Evolutionary conservation across 1,140 invertebrate species (phyloP), one percentile per base, ranked within the genome.

Genomic region (Zophobas morio): DNA sequence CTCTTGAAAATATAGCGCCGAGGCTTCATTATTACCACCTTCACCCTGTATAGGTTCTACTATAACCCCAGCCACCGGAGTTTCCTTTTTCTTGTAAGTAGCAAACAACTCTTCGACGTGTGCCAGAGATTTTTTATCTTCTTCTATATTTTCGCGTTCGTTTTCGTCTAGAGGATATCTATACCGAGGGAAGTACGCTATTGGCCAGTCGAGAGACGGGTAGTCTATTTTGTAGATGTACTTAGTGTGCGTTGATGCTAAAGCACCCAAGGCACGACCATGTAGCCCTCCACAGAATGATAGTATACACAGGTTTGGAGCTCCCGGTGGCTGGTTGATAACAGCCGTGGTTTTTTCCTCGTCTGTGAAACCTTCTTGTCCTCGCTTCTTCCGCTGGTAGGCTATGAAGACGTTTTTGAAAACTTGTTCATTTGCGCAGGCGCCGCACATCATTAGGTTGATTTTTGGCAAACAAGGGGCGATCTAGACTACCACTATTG

Each of bases 41-140:
- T 99, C 98, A 0, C 95, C 92, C 87, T 99, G 98, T 82, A 99
- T 99, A 0, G 98, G 98, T 86, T 99, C 98, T 1, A 98, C 90
- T 33, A 98, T 92, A n/a, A 99, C 90, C n/a, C 96, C 98, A 3
- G 96, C 98, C 0, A 99, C 96, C 0, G 96, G 95, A 3, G 88
- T 88, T 32, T 91, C 91, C 74, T 92, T 94, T 79, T 92, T 92
- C 1, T 92, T 92, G 79, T 93, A 96, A 75, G 90, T 86, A 20
- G 92, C 89, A 80, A 99, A 95, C 6, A 94, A 84, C 75, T 94
- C 92, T 80, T 94, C 91, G 1, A 96, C 91, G 86, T 90, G 90
- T 88, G 86, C 86, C 74, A 92, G 85, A 79, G 89, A 90, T 77
- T 87, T 89, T 70, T 93, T 88, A 85, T 98, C 96, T 86, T 98